A percentile compares a stretch with the other conserved stretches of the same genome.
These are phyloP conservation scores for Epizoanthus rinbou DNA, from an alignment of 92 coral and sea anemone genomes.

Conservation along the genomic window DNA sequence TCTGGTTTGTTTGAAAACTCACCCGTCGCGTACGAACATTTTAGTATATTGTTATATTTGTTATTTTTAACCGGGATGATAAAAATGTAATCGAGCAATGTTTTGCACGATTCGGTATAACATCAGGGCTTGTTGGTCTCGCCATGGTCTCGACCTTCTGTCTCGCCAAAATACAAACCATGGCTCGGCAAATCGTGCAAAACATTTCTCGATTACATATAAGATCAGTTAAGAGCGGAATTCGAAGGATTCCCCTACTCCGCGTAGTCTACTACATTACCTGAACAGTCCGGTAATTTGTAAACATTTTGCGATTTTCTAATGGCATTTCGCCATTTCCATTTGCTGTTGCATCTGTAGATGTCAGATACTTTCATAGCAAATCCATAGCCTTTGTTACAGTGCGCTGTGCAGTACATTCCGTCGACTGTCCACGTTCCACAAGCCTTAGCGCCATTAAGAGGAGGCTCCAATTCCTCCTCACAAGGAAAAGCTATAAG, in stretches of 20 bases:
- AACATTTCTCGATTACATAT: no score
- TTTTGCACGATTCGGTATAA: no score
- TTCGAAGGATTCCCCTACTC: neutral
- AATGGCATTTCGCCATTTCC: neutral
- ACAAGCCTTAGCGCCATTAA: neutral
- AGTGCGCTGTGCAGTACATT: neutral
- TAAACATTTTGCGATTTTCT: neutral
- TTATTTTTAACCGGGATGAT: no score
- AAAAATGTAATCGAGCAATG: no score
- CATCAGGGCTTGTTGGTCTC: no score
- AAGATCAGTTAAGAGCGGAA: no score
- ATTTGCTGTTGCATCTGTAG: neutral
- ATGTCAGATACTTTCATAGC: neutral
- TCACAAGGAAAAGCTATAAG: neutral
- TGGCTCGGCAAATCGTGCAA: no score
- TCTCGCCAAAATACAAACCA: no score
- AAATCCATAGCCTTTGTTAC: neutral
- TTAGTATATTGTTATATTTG: no score
- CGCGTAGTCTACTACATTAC: neutral
- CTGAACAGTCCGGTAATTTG: conserved; percentile 1
- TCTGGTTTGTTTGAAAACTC: no score
- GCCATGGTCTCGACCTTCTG: no score
- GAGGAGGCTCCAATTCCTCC: neutral
- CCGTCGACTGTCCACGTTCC: neutral
- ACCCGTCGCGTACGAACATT: no score